Evolutionary conservation across 2,888 invertebrate genomes (phyloP).

Genomic region (Xiphydria camelus): DNA sequence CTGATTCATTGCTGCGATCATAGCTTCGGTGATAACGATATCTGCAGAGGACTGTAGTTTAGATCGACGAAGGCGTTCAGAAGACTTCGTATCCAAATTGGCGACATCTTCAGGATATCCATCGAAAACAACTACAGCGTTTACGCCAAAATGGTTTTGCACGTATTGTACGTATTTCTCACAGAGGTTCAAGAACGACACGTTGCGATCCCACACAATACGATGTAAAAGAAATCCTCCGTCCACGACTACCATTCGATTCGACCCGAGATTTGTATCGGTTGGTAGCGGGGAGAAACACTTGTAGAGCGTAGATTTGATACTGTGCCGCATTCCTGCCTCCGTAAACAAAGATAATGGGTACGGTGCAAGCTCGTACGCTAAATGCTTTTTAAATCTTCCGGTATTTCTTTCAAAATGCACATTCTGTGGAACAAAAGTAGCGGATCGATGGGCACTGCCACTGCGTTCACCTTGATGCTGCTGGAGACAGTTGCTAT

Average conservation of each 20-base stretch:
- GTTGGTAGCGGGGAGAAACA: slow-evolving; percentile 3
- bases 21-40: slow-evolving; percentile 23
- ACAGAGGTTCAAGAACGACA: slow-evolving; percentile 22
- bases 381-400: background rate
- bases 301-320: slow-evolving; percentile 2
- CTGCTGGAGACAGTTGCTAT: background rate
- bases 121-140: slow-evolving; percentile 30
- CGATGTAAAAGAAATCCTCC: slow-evolving; percentile 38
- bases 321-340: too few species aligned
- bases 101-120: slow-evolving; percentile 23
- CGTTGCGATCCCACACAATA: slow-evolving; percentile 33
- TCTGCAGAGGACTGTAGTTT: slow-evolving; percentile 16
- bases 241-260: slow-evolving; percentile 27
- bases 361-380: slow-evolving; percentile 6
- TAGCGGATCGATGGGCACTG: background rate
- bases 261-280: background rate
- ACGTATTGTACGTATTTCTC: slow-evolving; percentile 32
- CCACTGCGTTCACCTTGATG: background rate
- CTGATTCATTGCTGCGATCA: slow-evolving; percentile 21
- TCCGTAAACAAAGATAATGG: background rate
- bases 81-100: slow-evolving; percentile 23
- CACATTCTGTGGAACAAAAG: background rate
- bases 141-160: slow-evolving; percentile 24
- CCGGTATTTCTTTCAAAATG: background rate
- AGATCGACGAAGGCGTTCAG: slow-evolving; percentile 22